phyloP scores from a whole-genome alignment of 2,797 vertebrate genomes.

The Oceanodroma leucorhoa region DNA sequence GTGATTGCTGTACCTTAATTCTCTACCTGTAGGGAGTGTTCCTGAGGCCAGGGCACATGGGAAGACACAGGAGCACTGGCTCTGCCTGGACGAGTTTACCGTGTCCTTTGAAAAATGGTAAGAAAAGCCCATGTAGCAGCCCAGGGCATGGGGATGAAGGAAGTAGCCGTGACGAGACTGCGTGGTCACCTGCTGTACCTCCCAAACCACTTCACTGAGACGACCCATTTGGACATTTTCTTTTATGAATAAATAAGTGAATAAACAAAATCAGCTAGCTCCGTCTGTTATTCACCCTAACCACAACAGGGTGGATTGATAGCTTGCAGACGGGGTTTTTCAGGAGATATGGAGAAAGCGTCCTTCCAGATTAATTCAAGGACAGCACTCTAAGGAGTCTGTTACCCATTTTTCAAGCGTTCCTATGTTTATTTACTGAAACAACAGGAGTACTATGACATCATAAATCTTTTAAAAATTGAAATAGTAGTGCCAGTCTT shows the following conservation, averaged over 20 bases:
- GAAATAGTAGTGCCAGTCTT: conserved; percentile 61
- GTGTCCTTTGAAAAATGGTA: rapidly evolving
- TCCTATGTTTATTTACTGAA: conserved; percentile 62
- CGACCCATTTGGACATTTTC: not conserved
- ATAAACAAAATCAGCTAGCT: conserved; percentile 14
- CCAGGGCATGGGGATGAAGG: rapidly evolving
- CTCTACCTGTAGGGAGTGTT: not conserved
- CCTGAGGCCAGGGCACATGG: not conserved
- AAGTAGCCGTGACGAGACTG: rapidly evolving
- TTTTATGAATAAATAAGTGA: conserved; percentile 1
- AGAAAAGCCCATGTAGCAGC: not conserved
- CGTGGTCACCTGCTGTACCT: not conserved
- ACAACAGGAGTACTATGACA: conserved; percentile 46
- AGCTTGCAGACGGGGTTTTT: not conserved
- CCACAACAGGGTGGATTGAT: conserved; percentile 8
- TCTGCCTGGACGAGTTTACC: not conserved
- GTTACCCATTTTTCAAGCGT: conserved; percentile 51
- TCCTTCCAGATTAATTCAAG: conserved; percentile 57
- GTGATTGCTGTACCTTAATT: not conserved
- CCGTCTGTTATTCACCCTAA: not conserved
- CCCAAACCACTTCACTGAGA: not conserved
- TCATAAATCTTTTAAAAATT: conserved; percentile 68
- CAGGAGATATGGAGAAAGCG: conserved; percentile 16
- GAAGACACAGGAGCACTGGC: not conserved
- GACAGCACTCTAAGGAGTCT: conserved; percentile 16